A percentile compares a stretch with the other conserved stretches of the same genome.
Evolutionary conservation across 1,140 invertebrate species (phyloP).

Genomic region (Drosophila kanapiae): DNA sequence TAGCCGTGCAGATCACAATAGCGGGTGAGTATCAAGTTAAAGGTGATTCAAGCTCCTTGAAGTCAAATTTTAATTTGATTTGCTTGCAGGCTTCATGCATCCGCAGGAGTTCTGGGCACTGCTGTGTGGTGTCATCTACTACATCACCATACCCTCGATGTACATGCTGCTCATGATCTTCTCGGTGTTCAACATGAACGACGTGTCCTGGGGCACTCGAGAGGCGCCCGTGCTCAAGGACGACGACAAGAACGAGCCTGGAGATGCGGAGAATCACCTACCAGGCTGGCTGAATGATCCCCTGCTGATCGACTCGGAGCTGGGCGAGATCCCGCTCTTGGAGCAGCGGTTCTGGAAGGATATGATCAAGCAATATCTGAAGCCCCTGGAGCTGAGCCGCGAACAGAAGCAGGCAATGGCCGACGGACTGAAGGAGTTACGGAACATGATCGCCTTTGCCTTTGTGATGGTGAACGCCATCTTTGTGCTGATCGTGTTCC

Average conservation of each 20-base stretch:
- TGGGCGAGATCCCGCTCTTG: slow-evolving; percentile 87
- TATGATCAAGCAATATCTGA: slow-evolving; percentile 90
- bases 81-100: slow-evolving; percentile 88
- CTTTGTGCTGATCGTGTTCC: slow-evolving; percentile 92
- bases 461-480: slow-evolving; percentile 94
- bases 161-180: slow-evolving; percentile 97
- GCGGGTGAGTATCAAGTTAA: slow-evolving; percentile 79
- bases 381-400: slow-evolving; percentile 89
- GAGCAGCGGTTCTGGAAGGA: slow-evolving; percentile 92
- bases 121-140: slow-evolving; percentile 93
- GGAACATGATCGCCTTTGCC: slow-evolving; percentile 91
- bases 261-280: slow-evolving; percentile 63
- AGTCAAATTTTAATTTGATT: slow-evolving; percentile 70
- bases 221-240: slow-evolving; percentile 87
- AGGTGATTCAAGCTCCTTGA: background rate
- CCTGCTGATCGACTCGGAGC: slow-evolving; percentile 87
- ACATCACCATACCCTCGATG: slow-evolving; percentile 96
- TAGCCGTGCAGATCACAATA: slow-evolving; percentile 88
- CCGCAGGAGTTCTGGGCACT: slow-evolving; percentile 94
- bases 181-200: slow-evolving; percentile 95
- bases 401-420: slow-evolving; percentile 87
- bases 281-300: slow-evolving; percentile 91
- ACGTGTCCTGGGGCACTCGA: slow-evolving; percentile 96
- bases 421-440: slow-evolving; percentile 88
- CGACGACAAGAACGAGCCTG: slow-evolving; percentile 24